Evolutionary conservation across 2,113 vertebrate species (phyloP), one percentile per base, ranked within the genome.

Genomic region (Pelecanus crispus): DNA sequence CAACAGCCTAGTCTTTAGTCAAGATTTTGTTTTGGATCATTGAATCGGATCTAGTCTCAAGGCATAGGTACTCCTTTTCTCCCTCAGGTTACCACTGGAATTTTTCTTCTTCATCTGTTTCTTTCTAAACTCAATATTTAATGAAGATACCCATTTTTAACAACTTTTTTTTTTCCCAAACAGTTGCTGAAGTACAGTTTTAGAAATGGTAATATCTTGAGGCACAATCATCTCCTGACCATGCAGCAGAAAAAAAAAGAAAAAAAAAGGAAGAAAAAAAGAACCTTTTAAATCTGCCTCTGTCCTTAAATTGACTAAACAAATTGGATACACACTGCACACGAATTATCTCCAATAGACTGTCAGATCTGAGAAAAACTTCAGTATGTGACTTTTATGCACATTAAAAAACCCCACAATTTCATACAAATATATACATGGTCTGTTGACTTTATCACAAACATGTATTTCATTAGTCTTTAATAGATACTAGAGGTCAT

Each of bases 121-220:
- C 29, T 59, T 81, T n/a, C 16, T 59, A 47, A 81, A 75, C 7
- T 58, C 63, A 86, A 14, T 59, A 36, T 77, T 65, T 81, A 59
- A 31, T 17, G 10, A 55, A 28, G 5, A 26, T n/a, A 32, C 3
- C 9, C 47, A 2, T 17, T 85, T 81, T 47, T 44, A 44, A 49
- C 8, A 38, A 13, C 7, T 4, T 31, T 75, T 31, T 56, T 45
- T 14, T 32, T 14, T 5, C 6, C 21, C 9, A 40, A 52, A 50
- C 1, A 3, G 15, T 65, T 81, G 52, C 11, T 3, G 0, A 71
- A 65, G 15, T 2, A 9, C 44, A 34, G 10, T 2, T 3, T 68
- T 45, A 81, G 14, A 56, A 85, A n/a, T 45, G 18, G 24, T 52
- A 47, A 58, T 25, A 2, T 65, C 29, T 61, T 40, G 42, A 86